A percentile compares a stretch with the other conserved stretches of the same genome.
These are phyloP conservation scores for Caradrina kadenii DNA, from an alignment of 2,888 invertebrate genomes.

Conservation along the genomic window DNA sequence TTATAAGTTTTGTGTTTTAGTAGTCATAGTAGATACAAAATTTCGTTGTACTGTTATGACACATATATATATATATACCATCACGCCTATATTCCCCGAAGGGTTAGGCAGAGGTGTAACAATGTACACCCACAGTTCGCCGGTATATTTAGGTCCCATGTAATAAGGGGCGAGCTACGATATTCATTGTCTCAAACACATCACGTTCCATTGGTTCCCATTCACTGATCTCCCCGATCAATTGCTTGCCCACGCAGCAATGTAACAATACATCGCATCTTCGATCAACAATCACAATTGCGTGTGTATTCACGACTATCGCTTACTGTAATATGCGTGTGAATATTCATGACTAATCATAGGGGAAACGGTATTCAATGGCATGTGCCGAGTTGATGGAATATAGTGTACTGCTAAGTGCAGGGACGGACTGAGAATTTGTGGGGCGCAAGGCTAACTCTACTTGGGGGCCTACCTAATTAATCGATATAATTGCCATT, in stretches of 20 bases:
- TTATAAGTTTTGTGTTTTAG: too few relatives aligned
- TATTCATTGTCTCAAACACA: neutral
- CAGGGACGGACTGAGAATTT: too few relatives aligned
- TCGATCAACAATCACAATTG: slow-evolving; percentile 37
- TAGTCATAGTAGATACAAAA: too few relatives aligned
- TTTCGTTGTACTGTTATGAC: too few relatives aligned
- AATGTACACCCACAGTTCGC: too few relatives aligned
- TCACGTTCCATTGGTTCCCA: slow-evolving; percentile 25
- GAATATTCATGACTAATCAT: slow-evolving; percentile 59
- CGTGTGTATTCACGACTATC: slow-evolving; percentile 37
- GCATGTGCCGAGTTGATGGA: slow-evolving; percentile 48
- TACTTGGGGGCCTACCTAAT: too few relatives aligned
- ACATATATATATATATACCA: too few relatives aligned
- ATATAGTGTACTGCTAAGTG: slow-evolving; percentile 1
- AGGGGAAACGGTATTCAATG: slow-evolving; percentile 43
- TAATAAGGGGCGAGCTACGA: neutral
- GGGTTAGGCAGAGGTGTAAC: too few relatives aligned
- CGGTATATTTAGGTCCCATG: too few relatives aligned
- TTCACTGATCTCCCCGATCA: slow-evolving; percentile 28
- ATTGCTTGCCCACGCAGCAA: slow-evolving; percentile 37
- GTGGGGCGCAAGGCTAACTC: too few relatives aligned
- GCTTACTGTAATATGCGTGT: slow-evolving; percentile 47
- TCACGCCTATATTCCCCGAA: too few relatives aligned
- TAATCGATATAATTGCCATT: too few relatives aligned
- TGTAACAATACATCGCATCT: slow-evolving; percentile 42